Evolutionary conservation across 2,113 vertebrate species (phyloP), one percentile per base, ranked within the genome.

Genomic region (Hyaena hyaena): DNA sequence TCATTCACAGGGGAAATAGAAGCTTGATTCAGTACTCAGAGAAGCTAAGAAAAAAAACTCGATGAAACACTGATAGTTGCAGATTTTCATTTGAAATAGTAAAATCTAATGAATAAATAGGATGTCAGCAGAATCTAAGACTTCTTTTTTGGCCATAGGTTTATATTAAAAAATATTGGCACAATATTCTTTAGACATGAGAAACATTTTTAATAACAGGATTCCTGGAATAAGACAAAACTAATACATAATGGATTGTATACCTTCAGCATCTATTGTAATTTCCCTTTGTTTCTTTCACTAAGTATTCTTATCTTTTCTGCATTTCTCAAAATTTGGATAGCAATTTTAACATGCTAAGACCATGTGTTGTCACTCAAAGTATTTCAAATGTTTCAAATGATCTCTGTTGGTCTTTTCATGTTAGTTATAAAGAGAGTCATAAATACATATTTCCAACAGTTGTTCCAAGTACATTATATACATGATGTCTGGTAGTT

Each of bases 51-150:
- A 83, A 31, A 58, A 71, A 82, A 76, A 80, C n/a, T 16, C 6
- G 63, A 82, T 93, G 21, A 94, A 97, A 81, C 21, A 81, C 45
- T 87, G 94, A 90, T 77, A 96, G 69, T 80, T 53, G 73, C 90
- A 93, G 63, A 87, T 69, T 94, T 97, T 93, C 90, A 96, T 97
- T 89, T 96, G 66, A 94, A 95, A 77, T 88, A 90, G n/a, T 82
- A 88, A 96, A 97, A 94, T 88, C 26, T 26, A 87, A 97, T 33
- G 50, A 88, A 87, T 93, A 98, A 94, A 95, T 53, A 87, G 10
- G 9, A 66, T 81, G 71, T 95, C 84, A 96, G 28, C 74, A 94
- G 45, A 96, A 85, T 66, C 50, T 88, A 76, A 1, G 5, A 28
- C 86, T 90, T 84, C 28, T 48, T 71, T 94, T 76, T 55, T 93